phyloP scores from a whole-genome alignment of 1,140 invertebrate genomes.

The Drosophila fuyamai region DNA sequence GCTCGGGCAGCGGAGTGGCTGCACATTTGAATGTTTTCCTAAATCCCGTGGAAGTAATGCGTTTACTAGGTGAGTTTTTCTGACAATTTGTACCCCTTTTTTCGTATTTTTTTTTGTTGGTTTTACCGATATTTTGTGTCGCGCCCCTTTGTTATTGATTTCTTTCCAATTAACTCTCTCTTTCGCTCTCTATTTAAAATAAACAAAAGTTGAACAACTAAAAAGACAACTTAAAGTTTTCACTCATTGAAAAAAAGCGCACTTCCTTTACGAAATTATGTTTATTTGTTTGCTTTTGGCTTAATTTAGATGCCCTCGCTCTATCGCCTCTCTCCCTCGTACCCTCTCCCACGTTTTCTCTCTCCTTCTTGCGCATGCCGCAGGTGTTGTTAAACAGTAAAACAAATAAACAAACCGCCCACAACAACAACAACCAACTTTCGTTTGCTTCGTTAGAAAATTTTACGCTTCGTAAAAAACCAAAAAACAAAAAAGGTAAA shows the following conservation, averaged over 20 bases:
- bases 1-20: conserved; percentile 47
- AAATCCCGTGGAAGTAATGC: conserved; percentile 84
- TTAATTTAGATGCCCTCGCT: conserved; percentile 67
- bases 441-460: conserved; percentile 79
- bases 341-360: not conserved
- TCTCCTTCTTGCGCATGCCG: conserved; percentile 44
- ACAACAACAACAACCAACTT: conserved; percentile 66
- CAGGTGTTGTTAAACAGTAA: conserved; percentile 81
- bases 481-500: conserved; percentile 28
- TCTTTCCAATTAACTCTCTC: conserved; percentile 19
- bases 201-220: conserved; percentile 47
- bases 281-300: conserved; percentile 69
- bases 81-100: not conserved
- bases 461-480: conserved; percentile 73
- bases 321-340: not conserved
- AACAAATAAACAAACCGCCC: conserved; percentile 75
- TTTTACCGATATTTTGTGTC: conserved; percentile 6
- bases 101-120: not conserved
- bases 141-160: conserved; percentile 67
- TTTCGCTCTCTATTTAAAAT: not conserved
- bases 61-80: conserved; percentile 83
- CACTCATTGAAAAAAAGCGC: conserved; percentile 27
- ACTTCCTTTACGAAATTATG: conserved; percentile 51
- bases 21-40: conserved; percentile 84
- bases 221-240: conserved; percentile 41